Conservation (phyloP, 1,140 invertebrate species). For the fruit fly (Drosophila melanogaster) region Release_6_plus_ISO1_MT NT_033779.5:6524501-6525000, state of each 20-base stretch:
- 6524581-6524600: slow-evolving; percentile 48
- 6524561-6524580: slow-evolving; percentile 5
- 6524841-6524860: no score
- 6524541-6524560: not conserved
- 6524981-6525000: slow-evolving; percentile 40
- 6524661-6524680: slow-evolving; percentile 27
- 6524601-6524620: slow-evolving; percentile 67
- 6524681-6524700: slow-evolving; percentile 17
- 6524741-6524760: not conserved
- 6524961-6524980: slow-evolving; percentile 44
- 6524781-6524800: no score
- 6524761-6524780: no score
- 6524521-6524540: not conserved
- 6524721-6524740: not conserved
- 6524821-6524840: not conserved
- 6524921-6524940: slow-evolving; percentile 39
- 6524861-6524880: not conserved
- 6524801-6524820: no score
- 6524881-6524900: not conserved
- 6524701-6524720: slow-evolving; percentile 1
- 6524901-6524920: slow-evolving; percentile 1
- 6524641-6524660: not conserved
- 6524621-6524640: slow-evolving; percentile 45
- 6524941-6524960: slow-evolving; percentile 45
- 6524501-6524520: not conserved